A percentile compares a stretch with the other conserved stretches of the same genome.
These are phyloP conservation scores for Drosophila anomalata DNA, from an alignment of 2,888 invertebrate species.

Conservation along the genomic window DNA sequence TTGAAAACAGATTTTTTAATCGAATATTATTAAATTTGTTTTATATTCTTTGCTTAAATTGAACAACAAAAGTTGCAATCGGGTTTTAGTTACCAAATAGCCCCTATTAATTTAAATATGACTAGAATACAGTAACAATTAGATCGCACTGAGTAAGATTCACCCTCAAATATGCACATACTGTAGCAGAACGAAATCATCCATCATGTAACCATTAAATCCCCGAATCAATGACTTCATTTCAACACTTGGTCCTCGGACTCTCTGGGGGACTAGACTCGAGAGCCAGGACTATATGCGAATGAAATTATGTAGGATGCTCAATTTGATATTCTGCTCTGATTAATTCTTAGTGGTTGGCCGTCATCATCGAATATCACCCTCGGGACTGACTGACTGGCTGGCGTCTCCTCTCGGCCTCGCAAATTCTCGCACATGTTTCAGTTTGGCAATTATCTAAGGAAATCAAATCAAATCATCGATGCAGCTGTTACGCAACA, in stretches of 20 bases:
- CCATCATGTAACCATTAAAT: slow-evolving; percentile 40
- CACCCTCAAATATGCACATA: slow-evolving; percentile 3
- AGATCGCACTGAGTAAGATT: not conserved
- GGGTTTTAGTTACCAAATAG: not conserved
- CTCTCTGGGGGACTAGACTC: slow-evolving; percentile 19
- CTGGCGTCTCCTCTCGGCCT: slow-evolving; percentile 2
- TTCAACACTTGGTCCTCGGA: slow-evolving; percentile 29
- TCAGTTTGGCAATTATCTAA: slow-evolving; percentile 52
- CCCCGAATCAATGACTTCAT: slow-evolving; percentile 19
- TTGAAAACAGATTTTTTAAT: no score
- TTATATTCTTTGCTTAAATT: no score
- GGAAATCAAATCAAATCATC: slow-evolving; percentile 61
- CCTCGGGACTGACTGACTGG: slow-evolving; percentile 34
- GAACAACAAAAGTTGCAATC: slow-evolving; percentile 14
- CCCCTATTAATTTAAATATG: not conserved
- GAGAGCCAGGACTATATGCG: slow-evolving; percentile 10
- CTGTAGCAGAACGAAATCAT: slow-evolving; percentile 16
- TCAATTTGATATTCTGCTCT: slow-evolving; percentile 46
- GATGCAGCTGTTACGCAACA: slow-evolving; percentile 47
- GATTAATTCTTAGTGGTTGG: slow-evolving; percentile 48
- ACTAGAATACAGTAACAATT: not conserved
- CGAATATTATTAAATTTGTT: no score
- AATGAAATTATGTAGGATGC: slow-evolving; percentile 47
- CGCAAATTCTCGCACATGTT: slow-evolving; percentile 66
- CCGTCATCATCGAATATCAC: slow-evolving; percentile 43